phyloP scores from a whole-genome alignment of 2,888 invertebrate genomes.

The Pecten maximus region DNA sequence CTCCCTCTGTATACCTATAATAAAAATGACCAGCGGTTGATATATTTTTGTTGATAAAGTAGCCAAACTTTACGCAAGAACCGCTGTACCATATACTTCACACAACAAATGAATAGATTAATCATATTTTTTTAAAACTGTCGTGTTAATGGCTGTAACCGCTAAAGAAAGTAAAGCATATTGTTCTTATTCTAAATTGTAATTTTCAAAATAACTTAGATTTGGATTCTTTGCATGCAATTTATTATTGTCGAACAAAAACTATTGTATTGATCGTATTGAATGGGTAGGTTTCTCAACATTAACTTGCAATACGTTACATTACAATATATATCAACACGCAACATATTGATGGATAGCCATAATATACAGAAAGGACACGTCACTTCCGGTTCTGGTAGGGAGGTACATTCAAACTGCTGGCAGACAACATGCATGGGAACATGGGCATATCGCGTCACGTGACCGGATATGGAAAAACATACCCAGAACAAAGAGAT shows the following conservation, averaged over 20 bases:
- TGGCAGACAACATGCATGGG: slow-evolving; percentile 13
- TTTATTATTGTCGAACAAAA: neutral
- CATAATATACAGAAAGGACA: neutral
- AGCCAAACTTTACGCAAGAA: too few species aligned
- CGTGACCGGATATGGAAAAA: neutral
- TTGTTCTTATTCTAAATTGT: too few species aligned
- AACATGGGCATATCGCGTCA: neutral
- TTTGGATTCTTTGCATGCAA: neutral
- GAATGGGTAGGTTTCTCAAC: neutral
- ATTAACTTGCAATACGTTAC: neutral
- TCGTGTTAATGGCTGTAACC: too few species aligned
- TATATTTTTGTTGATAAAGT: neutral
- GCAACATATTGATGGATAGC: neutral
- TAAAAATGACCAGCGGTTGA: neutral
- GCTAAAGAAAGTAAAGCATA: too few species aligned
- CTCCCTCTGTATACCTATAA: slow-evolving; percentile 78
- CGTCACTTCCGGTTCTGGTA: neutral
- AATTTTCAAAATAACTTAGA: too few species aligned
- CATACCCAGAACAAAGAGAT: neutral
- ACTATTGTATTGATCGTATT: neutral
- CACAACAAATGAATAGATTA: neutral
- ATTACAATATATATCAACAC: neutral
- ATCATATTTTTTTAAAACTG: too few species aligned
- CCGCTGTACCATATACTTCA: neutral
- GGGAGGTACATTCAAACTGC: slow-evolving; percentile 24